Percentiles rank a stretch among this genome's conserved stretches.
Conservation (phyloP, 2,113 vertebrate genomes). For the Erinaceus europaeus region DNA sequence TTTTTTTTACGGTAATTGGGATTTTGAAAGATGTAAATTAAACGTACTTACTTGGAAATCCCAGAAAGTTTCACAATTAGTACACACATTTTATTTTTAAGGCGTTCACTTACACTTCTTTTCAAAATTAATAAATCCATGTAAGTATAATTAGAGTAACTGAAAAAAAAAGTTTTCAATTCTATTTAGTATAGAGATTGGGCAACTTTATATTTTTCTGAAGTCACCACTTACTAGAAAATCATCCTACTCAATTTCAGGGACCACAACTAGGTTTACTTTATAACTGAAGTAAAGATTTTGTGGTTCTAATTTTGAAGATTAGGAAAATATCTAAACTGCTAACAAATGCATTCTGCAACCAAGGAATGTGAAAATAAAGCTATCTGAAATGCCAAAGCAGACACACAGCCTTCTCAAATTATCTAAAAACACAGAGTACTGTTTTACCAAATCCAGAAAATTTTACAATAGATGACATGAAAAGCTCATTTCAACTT, state of each 20-base stretch:
- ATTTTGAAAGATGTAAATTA: conserved; percentile 58
- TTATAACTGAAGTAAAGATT: conserved; percentile 37
- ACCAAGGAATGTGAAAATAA: conserved; percentile 47
- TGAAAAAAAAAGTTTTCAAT: conserved; percentile 35
- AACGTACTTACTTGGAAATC: conserved; percentile 52
- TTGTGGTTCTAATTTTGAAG: conserved; percentile 33
- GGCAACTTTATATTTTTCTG: not conserved
- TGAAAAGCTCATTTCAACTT: not conserved
- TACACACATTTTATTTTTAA: conserved; percentile 58
- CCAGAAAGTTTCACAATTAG: conserved; percentile 75
- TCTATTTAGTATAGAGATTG: conserved; percentile 1
- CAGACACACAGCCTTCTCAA: not conserved
- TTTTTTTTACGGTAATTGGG: conserved; percentile 11
- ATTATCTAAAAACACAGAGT: not conserved
- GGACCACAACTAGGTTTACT: not conserved
- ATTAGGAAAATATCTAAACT: conserved; percentile 25
- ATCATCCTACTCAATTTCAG: conserved; percentile 1
- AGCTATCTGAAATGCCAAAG: conserved; percentile 36
- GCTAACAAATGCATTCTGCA: conserved; percentile 30
- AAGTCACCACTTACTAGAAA: conserved; percentile 7
- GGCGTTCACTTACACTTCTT: conserved; percentile 31
- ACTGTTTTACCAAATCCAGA: conserved; percentile 19
- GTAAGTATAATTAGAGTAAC: conserved; percentile 36
- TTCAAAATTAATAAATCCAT: conserved; percentile 56
- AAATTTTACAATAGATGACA: not conserved